Evolutionary conservation across 2,888 invertebrate species (phyloP).

Genomic region (Morinoia aosen): DNA sequence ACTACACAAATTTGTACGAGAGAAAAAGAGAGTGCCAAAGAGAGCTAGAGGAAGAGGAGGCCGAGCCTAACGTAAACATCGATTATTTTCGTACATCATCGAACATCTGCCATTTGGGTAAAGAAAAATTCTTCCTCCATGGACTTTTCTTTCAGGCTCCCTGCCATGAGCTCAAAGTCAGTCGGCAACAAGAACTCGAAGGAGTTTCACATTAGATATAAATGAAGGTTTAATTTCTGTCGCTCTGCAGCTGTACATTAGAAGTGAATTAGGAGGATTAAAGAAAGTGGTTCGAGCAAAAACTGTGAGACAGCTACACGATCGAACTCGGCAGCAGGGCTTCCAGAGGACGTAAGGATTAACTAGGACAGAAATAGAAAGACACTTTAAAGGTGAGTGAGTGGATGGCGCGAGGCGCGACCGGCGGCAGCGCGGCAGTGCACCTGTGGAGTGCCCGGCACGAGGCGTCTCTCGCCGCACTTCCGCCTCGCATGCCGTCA

Average conservation of each 20-base stretch:
- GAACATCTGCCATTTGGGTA: neutral
- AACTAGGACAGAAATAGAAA: neutral
- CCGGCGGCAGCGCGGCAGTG: neutral
- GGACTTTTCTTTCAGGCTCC: neutral
- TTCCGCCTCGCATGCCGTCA: no score
- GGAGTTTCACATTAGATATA: neutral
- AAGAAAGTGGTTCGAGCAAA: neutral
- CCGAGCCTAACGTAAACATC: neutral
- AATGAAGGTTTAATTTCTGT: neutral
- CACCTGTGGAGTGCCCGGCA: neutral
- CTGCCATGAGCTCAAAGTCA: neutral
- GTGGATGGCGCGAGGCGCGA: neutral
- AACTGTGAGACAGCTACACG: neutral
- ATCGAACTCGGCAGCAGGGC: neutral
- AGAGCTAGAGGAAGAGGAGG: neutral
- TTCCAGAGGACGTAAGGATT: neutral
- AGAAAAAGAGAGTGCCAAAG: neutral
- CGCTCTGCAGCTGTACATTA: neutral
- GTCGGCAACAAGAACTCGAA: neutral
- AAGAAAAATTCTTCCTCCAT: neutral
- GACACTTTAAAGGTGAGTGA: neutral
- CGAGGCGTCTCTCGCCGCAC: neutral
- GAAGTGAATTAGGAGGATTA: neutral
- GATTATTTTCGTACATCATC: neutral
- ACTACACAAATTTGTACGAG: no score